These are phyloP conservation scores for Drepana falcataria DNA, from an alignment of 2,888 invertebrate genomes.

Conservation along the genomic window DNA sequence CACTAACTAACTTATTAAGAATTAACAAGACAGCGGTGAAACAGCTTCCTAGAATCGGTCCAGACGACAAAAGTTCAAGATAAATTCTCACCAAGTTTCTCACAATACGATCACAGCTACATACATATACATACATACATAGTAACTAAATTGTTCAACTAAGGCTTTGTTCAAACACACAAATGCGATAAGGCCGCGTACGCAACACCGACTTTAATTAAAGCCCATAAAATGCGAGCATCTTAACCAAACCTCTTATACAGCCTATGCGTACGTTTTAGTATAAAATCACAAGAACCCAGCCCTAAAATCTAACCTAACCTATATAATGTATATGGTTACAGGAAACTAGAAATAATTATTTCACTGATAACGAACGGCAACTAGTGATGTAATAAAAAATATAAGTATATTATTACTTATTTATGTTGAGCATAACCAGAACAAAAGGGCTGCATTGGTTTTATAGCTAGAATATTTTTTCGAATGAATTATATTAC, in stretches of 20 bases:
- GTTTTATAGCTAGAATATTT: too few relatives aligned
- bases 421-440: too few relatives aligned
- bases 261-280: constrained; percentile 7
- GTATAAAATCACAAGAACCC: too few relatives aligned
- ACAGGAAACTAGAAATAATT: too few relatives aligned
- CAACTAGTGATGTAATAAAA: too few relatives aligned
- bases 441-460: too few relatives aligned
- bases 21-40: background rate
- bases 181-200: background rate
- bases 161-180: background rate
- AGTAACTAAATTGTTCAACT: background rate
- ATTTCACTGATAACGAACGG: too few relatives aligned
- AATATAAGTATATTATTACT: too few relatives aligned
- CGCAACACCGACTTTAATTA: constrained; percentile 29
- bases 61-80: constrained; percentile 3
- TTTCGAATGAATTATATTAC: too few relatives aligned
- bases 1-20: background rate
- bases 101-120: background rate
- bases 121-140: background rate
- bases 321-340: too few relatives aligned
- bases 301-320: too few relatives aligned
- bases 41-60: constrained; percentile 1
- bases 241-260: constrained; percentile 15
- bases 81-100: constrained; percentile 1
- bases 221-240: constrained; percentile 32